Conservation (phyloP, 1,140 invertebrate species). For the Homarus americanus region DNA sequence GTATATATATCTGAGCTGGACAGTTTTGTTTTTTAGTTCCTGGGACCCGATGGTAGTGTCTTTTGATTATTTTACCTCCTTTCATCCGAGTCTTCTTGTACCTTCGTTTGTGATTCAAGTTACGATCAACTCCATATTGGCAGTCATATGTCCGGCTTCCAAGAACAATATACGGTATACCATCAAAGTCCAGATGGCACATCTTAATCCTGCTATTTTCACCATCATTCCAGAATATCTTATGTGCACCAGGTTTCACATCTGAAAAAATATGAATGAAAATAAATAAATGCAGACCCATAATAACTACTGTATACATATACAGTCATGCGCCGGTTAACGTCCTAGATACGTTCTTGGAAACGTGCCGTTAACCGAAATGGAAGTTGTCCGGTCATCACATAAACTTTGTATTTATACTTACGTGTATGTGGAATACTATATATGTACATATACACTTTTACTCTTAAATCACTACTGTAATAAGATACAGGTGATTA, state of each 20-base stretch:
- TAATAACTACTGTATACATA: too few relatives aligned
- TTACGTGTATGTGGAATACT: too few relatives aligned
- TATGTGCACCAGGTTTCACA: not conserved
- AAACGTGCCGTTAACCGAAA: too few relatives aligned
- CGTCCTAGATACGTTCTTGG: too few relatives aligned
- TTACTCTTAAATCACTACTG: too few relatives aligned
- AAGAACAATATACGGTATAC: conserved; percentile 12
- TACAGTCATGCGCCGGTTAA: too few relatives aligned
- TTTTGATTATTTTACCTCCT: not conserved
- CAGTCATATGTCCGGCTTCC: conserved; percentile 24
- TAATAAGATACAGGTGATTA: too few relatives aligned
- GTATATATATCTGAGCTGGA: conserved; percentile 8
- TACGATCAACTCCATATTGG: conserved; percentile 27
- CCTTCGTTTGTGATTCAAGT: conserved; percentile 17
- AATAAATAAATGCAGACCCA: too few relatives aligned
- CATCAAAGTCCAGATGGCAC: conserved; percentile 8
- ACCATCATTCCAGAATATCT: conserved; percentile 13
- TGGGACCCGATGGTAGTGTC: not conserved
- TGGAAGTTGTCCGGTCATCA: too few relatives aligned
- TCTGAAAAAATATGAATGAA: not conserved
- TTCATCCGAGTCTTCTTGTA: conserved; percentile 12
- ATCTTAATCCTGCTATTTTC: conserved; percentile 12
- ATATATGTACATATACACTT: too few relatives aligned
- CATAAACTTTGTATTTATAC: too few relatives aligned
- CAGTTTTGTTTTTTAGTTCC: conserved; percentile 14